phyloP scores from a whole-genome alignment of 1,140 invertebrate genomes.

The Neodiprion fabricii region DNA sequence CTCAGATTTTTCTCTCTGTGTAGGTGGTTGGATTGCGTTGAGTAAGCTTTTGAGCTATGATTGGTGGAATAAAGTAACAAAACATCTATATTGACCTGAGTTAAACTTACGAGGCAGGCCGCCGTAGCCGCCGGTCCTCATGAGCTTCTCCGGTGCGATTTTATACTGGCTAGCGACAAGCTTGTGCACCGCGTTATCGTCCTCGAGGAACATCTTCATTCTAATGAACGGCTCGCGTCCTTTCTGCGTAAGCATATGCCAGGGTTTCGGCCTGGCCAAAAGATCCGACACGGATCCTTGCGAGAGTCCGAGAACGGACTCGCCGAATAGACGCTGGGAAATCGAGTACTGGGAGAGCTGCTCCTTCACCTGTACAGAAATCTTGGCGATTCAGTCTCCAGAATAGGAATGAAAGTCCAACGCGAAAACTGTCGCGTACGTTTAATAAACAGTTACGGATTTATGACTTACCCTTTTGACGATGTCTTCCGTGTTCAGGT shows the following conservation, averaged over 20 bases:
- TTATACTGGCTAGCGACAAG: constrained; percentile 97
- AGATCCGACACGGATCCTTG: constrained; percentile 96
- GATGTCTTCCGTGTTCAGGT: constrained; percentile 98
- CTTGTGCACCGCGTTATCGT: constrained; percentile 96
- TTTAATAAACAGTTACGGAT: constrained; percentile 23
- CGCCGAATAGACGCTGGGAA: constrained; percentile 97
- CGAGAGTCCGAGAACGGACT: constrained; percentile 95
- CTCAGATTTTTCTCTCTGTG: too few species aligned
- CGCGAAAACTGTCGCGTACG: background rate
- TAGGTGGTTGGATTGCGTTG: too few species aligned
- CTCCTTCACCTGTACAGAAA: constrained; percentile 81
- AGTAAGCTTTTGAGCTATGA: constrained; percentile 50
- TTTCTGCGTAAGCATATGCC: constrained; percentile 98
- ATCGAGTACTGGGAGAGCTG: constrained; percentile 98
- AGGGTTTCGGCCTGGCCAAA: constrained; percentile 92
- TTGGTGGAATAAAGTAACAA: constrained; percentile 56
- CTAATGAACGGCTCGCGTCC: constrained; percentile 96
- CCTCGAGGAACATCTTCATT: constrained; percentile 98
- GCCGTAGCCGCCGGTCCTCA: constrained; percentile 92
- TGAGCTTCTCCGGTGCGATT: constrained; percentile 94
- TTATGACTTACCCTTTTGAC: constrained; percentile 80
- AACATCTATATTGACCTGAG: constrained; percentile 63
- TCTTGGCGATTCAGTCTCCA: constrained; percentile 7
- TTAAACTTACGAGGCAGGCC: constrained; percentile 78
- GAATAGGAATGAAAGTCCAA: background rate